Percentiles rank a stretch among this genome's conserved stretches.
phyloP scores from a whole-genome alignment of 2,797 vertebrate genomes.

The Huso huso region DNA sequence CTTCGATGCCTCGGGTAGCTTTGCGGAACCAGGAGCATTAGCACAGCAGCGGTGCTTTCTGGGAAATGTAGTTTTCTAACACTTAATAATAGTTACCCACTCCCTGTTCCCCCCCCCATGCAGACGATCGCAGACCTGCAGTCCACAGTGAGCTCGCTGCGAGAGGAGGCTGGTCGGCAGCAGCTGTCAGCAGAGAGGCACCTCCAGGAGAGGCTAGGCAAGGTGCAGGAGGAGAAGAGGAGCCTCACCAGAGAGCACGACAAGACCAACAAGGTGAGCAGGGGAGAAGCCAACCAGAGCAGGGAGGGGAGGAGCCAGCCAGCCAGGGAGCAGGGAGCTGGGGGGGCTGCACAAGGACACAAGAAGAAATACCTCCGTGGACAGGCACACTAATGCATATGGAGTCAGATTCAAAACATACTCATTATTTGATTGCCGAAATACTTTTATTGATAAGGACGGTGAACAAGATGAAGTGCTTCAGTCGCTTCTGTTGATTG shows the following conservation, averaged over 20 bases:
- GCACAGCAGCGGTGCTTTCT: too few species aligned
- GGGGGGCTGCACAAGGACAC: not conserved
- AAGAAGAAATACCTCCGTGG: not conserved
- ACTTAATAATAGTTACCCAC: too few species aligned
- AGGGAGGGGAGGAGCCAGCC: constrained; percentile 49
- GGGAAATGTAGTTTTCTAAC: too few species aligned
- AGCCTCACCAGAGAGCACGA: constrained; percentile 62
- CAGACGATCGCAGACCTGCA: constrained; percentile 79
- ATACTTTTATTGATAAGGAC: too few species aligned
- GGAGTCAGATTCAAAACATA: too few species aligned
- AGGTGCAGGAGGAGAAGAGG: constrained; percentile 74
- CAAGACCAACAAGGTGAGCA: constrained; percentile 62
- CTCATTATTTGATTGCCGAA: too few species aligned
- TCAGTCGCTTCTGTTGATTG: too few species aligned
- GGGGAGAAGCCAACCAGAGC: not conserved
- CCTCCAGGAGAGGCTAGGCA: constrained; percentile 59
- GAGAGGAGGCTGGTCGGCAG: constrained; percentile 64
- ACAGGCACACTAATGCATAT: too few species aligned
- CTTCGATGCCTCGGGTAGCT: not conserved
- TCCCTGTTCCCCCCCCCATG: constrained; percentile 9
- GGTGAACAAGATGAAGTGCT: too few species aligned
- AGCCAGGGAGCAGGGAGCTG: constrained; percentile 38
- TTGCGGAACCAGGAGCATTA: too few species aligned
- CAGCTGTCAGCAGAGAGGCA: constrained; percentile 61
- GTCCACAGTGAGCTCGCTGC: constrained; percentile 57